Conservation (phyloP, 2,113 vertebrate genomes). For the Campylomormyrus numenius region DNA sequence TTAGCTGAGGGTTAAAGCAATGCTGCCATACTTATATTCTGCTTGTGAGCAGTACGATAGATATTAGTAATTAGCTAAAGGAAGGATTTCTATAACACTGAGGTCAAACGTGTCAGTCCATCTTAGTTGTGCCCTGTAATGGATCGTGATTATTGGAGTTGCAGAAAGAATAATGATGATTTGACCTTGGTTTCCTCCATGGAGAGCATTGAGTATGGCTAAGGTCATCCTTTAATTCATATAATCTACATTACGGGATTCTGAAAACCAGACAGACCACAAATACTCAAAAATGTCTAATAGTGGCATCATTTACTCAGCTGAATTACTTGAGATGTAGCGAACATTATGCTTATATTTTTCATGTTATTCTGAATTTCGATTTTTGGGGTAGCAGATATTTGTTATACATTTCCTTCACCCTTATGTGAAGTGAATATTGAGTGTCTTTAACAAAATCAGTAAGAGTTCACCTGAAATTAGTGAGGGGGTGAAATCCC, state of each 20-base stretch:
- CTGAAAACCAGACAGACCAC: not conserved
- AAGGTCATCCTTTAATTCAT: not conserved
- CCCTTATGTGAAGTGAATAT: not conserved
- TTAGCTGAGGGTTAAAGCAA: not conserved
- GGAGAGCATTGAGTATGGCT: not conserved
- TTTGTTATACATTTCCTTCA: not conserved
- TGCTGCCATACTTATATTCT: not conserved
- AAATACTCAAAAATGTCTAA: not conserved
- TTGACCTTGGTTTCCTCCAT: too few relatives aligned
- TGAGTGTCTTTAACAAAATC: not conserved
- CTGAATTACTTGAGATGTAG: not conserved
- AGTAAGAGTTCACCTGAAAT: not conserved
- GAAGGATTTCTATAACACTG: too few relatives aligned
- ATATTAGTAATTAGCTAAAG: not conserved
- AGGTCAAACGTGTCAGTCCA: too few relatives aligned
- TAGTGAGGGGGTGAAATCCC: not conserved
- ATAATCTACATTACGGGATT: not conserved
- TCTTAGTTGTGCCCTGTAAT: too few relatives aligned
- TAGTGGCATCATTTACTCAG: not conserved
- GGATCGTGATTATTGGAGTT: too few relatives aligned
- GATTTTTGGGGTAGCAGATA: not conserved
- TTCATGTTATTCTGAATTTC: not conserved
- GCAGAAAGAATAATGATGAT: too few relatives aligned
- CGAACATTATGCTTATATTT: not conserved
- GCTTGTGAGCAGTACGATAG: not conserved